These are phyloP conservation scores for Parotocinclus haroldoi DNA, from an alignment of 2,797 vertebrate genomes.

Conservation along the genomic window DNA sequence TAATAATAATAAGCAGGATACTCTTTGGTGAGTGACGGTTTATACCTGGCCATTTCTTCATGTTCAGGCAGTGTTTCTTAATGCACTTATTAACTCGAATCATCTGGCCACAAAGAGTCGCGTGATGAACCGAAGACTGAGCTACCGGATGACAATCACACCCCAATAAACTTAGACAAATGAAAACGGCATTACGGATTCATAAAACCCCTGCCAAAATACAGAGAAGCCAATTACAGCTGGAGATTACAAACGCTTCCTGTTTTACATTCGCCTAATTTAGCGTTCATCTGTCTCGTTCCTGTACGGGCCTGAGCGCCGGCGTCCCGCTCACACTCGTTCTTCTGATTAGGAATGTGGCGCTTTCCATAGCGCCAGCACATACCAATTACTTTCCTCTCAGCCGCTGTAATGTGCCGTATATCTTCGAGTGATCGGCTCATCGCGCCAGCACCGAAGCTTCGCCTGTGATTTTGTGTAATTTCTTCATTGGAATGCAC, in stretches of 20 bases:
- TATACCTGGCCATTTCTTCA: too few species aligned
- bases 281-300: slow-evolving; percentile 52
- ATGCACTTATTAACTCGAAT: too few species aligned
- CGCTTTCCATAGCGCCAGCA: slow-evolving; percentile 32
- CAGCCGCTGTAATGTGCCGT: slow-evolving; percentile 36
- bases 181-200: slow-evolving; percentile 40
- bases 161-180: slow-evolving; percentile 54
- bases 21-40: too few species aligned
- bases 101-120: not conserved
- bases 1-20: too few species aligned
- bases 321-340: slow-evolving; percentile 18
- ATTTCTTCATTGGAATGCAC: slow-evolving; percentile 36
- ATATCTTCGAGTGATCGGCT: slow-evolving; percentile 31
- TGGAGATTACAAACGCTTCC: slow-evolving; percentile 51
- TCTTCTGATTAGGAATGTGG: slow-evolving; percentile 43
- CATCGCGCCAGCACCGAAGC: slow-evolving; percentile 19
- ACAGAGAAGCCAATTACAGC: slow-evolving; percentile 48
- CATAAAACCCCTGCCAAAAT: not conserved
- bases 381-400: slow-evolving; percentile 42
- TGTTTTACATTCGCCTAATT: slow-evolving; percentile 56
- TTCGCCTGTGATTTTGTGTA: slow-evolving; percentile 32
- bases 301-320: slow-evolving; percentile 32
- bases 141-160: slow-evolving; percentile 14
- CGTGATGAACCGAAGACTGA: slow-evolving; percentile 5
- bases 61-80: too few species aligned